A percentile compares a stretch with the other conserved stretches of the same genome.
These are phyloP conservation scores for Drosophila pseudotalamancana DNA, from an alignment of 2,888 invertebrate species.

Conservation along the genomic window DNA sequence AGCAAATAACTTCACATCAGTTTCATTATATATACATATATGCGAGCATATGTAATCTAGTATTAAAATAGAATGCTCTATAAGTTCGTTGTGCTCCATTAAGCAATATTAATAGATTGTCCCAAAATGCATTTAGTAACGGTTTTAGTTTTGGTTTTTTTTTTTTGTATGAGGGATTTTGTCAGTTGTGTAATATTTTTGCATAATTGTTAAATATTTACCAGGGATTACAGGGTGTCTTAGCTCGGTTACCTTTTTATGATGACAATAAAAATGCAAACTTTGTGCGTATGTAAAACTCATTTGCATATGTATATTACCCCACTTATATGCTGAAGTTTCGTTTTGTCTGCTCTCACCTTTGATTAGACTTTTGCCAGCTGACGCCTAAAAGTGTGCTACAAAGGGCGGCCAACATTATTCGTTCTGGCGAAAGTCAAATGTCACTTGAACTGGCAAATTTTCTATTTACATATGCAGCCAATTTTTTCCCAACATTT, in stretches of 20 bases:
- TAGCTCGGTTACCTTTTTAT: not conserved
- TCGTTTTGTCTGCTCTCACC: not conserved
- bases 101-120: constrained; percentile 23
- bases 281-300: not conserved
- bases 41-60: not conserved
- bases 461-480: constrained; percentile 49
- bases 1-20: not conserved
- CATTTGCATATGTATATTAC: constrained; percentile 38
- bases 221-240: constrained; percentile 43
- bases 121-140: constrained; percentile 11
- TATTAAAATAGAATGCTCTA: not conserved
- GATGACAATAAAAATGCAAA: constrained; percentile 10
- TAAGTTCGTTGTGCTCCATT: not conserved
- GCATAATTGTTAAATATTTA: constrained; percentile 54
- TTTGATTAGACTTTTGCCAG: constrained; percentile 48
- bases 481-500: constrained; percentile 40
- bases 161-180: constrained; percentile 10
- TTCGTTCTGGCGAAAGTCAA: constrained; percentile 6
- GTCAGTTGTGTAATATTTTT: constrained; percentile 26
- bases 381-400: constrained; percentile 18
- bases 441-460: constrained; percentile 37
- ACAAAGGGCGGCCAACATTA: constrained; percentile 10
- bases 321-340: not conserved
- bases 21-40: not conserved
- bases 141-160: too few relatives aligned